Conservation (phyloP, 2,888 invertebrate species). For the Capitulum mitella region DNA sequence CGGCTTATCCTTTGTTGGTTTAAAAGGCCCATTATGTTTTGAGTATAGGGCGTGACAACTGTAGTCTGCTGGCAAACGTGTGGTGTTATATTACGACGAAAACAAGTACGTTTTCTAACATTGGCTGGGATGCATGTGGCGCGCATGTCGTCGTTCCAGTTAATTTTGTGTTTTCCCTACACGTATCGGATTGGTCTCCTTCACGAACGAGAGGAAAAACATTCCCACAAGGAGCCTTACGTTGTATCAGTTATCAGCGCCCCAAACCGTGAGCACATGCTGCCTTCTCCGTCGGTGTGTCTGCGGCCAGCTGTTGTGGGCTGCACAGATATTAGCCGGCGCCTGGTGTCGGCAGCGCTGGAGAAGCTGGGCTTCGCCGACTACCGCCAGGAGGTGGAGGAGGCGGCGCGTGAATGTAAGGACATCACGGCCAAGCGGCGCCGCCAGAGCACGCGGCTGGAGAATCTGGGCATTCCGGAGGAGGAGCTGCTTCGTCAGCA, state of each 20-base stretch:
- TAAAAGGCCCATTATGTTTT: too few relatives aligned
- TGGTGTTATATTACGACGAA: too few relatives aligned
- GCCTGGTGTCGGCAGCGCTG: slow-evolving; percentile 55
- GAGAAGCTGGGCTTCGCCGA: slow-evolving; percentile 86
- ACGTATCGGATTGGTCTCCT: too few relatives aligned
- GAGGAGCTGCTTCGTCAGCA: slow-evolving; percentile 93
- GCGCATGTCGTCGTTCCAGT: not conserved
- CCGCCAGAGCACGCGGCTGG: slow-evolving; percentile 87
- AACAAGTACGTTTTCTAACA: too few relatives aligned
- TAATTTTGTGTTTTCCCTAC: not conserved
- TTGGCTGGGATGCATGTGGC: too few relatives aligned
- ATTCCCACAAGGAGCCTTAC: too few relatives aligned
- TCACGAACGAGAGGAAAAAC: too few relatives aligned
- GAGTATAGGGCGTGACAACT: too few relatives aligned
- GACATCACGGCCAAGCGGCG: slow-evolving; percentile 93
- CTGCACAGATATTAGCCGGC: not conserved
- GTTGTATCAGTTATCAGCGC: not conserved
- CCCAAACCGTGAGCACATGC: not conserved
- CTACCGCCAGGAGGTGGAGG: slow-evolving; percentile 89
- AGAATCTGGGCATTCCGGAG: slow-evolving; percentile 97
- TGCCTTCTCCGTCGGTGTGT: not conserved
- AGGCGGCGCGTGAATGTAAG: slow-evolving; percentile 89
- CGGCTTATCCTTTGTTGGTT: too few relatives aligned
- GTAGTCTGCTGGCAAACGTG: too few relatives aligned
- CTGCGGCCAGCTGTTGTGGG: not conserved